Conservation (phyloP, 2,113 vertebrate species). For the Chinchilla lanigera region DNA sequence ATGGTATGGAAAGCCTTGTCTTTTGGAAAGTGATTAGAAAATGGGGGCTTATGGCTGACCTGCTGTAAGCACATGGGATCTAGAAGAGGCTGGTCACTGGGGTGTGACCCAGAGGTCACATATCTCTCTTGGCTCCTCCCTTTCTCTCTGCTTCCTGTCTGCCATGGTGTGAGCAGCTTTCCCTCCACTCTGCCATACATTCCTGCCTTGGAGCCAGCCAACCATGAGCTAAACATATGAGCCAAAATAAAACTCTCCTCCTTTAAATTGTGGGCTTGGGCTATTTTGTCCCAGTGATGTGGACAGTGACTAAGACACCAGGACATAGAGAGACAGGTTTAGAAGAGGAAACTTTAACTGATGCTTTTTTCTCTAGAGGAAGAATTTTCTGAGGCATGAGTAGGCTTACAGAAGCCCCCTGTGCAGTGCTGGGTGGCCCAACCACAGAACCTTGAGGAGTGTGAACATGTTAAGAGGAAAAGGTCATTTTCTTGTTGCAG, state of each 20-base stretch:
- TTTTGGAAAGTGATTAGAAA: not conserved
- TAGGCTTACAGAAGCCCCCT: not conserved
- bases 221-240: not conserved
- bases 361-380: not conserved
- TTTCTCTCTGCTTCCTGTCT: not conserved
- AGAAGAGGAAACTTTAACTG: not conserved
- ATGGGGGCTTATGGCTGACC: not conserved
- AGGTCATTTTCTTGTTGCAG: slow-evolving; percentile 82
- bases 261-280: not conserved
- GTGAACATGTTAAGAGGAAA: not conserved
- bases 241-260: not conserved
- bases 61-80: not conserved
- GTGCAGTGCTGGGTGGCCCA: not conserved
- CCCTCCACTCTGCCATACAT: not conserved
- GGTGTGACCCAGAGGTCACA: not conserved
- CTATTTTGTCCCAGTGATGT: not conserved
- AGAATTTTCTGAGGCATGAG: not conserved
- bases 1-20: not conserved
- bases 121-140: not conserved
- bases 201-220: not conserved
- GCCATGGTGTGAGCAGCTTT: not conserved
- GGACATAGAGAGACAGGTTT: not conserved
- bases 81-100: not conserved
- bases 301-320: not conserved
- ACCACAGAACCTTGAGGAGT: accelerated